phyloP scores from a whole-genome alignment of 2,797 vertebrate species.

The Hoplostethus atlanticus region DNA sequence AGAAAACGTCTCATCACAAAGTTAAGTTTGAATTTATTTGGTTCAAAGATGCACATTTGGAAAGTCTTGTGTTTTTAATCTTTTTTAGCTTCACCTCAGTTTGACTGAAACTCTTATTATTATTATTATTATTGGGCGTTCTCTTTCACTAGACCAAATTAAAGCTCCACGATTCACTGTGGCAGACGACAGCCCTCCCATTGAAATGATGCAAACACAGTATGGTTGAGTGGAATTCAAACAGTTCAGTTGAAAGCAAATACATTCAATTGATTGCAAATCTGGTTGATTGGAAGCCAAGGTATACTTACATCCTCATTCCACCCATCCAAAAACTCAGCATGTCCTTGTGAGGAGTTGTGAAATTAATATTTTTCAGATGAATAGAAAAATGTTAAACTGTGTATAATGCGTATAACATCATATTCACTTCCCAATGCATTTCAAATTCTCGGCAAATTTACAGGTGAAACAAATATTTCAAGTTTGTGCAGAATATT shows the following conservation, averaged over 20 bases:
- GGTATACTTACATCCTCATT: constrained; percentile 8
- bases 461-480: not conserved
- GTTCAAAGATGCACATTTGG: constrained; percentile 3
- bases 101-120: constrained; percentile 2
- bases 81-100: constrained; percentile 24
- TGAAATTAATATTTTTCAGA: not conserved
- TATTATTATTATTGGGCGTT: constrained; percentile 27
- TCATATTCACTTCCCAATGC: not conserved
- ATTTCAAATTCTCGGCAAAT: not conserved
- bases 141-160: constrained; percentile 8
- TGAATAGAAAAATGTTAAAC: too few relatives aligned
- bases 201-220: constrained; percentile 17
- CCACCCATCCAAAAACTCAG: not conserved
- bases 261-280: constrained; percentile 23
- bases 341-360: not conserved
- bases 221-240: constrained; percentile 18
- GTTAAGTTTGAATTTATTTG: constrained; percentile 25
- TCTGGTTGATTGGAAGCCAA: constrained; percentile 15
- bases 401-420: too few relatives aligned
- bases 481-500: too few relatives aligned
- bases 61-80: constrained; percentile 37
- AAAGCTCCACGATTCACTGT: not conserved
- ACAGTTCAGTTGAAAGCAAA: constrained; percentile 35
- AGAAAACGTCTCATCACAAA: constrained; percentile 16
- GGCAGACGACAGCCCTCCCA: constrained; percentile 22